phyloP scores from a whole-genome alignment of 2,888 invertebrate species.

The Minunthozetes semirufus region DNA sequence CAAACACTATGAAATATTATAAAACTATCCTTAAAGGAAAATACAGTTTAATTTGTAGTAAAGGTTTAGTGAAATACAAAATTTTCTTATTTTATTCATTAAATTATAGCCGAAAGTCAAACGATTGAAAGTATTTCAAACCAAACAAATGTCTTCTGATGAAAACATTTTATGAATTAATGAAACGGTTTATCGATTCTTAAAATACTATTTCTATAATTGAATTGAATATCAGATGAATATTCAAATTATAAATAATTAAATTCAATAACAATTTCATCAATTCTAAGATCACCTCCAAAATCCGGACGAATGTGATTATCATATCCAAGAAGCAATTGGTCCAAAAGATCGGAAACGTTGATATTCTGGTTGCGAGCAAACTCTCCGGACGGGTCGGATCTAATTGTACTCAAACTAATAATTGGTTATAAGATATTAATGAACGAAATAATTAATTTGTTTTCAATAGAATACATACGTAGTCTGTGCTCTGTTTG shows the following conservation, averaged over 20 bases:
- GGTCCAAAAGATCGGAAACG: slow-evolving; percentile 66
- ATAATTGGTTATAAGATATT: not conserved
- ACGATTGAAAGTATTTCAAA: not conserved
- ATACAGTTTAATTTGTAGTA: not conserved
- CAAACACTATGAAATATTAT: too few relatives aligned
- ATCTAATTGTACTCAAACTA: not conserved
- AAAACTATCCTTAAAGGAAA: too few relatives aligned
- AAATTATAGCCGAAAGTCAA: slow-evolving; percentile 7
- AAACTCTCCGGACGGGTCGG: not conserved
- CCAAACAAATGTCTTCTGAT: not conserved
- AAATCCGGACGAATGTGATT: slow-evolving; percentile 71
- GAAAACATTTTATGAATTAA: not conserved
- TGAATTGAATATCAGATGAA: too few relatives aligned
- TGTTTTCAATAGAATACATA: too few relatives aligned
- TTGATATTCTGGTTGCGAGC: slow-evolving; percentile 49
- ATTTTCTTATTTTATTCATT: slow-evolving; percentile 2
- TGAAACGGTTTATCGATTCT: not conserved
- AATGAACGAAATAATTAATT: too few relatives aligned
- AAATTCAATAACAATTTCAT: too few relatives aligned
- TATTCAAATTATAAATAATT: too few relatives aligned
- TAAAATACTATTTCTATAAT: too few relatives aligned
- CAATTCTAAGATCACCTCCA: slow-evolving; percentile 55
- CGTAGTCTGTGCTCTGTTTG: not conserved
- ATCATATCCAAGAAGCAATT: slow-evolving; percentile 68
- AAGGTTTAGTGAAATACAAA: not conserved